Evolutionary conservation across 2,113 vertebrate genomes (phyloP).

Genomic region (Antechinus flavipes): DNA sequence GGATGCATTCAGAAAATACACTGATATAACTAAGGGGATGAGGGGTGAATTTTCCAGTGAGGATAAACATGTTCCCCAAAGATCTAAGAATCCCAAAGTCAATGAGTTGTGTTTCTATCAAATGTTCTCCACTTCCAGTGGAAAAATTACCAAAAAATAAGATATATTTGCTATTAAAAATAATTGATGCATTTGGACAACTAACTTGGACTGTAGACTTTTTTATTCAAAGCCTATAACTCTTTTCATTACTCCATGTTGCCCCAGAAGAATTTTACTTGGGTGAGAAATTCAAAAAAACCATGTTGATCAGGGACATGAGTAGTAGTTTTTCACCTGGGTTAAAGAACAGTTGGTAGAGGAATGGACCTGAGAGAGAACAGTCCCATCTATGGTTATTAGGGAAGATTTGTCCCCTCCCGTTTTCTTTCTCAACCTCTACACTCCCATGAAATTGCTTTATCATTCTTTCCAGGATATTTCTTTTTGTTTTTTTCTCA

Average conservation of each 20-base stretch:
- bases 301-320: neutral
- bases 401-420: neutral
- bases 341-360: neutral
- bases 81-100: neutral
- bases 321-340: neutral
- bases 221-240: neutral
- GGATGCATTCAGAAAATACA: conserved; percentile 61
- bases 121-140: neutral
- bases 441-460: neutral
- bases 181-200: neutral
- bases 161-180: neutral
- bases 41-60: conserved; percentile 11
- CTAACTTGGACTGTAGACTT: neutral
- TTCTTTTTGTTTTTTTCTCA: neutral
- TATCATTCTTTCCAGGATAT: neutral
- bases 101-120: neutral
- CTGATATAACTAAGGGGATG: neutral
- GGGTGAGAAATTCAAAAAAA: neutral
- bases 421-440: neutral
- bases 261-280: neutral
- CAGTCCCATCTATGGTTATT: neutral
- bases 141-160: neutral
- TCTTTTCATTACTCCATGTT: neutral
- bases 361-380: neutral
- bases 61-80: conserved; percentile 34